Evolutionary conservation across 2,797 vertebrate genomes (phyloP).

Genomic region (Apodemus agrarius): DNA sequence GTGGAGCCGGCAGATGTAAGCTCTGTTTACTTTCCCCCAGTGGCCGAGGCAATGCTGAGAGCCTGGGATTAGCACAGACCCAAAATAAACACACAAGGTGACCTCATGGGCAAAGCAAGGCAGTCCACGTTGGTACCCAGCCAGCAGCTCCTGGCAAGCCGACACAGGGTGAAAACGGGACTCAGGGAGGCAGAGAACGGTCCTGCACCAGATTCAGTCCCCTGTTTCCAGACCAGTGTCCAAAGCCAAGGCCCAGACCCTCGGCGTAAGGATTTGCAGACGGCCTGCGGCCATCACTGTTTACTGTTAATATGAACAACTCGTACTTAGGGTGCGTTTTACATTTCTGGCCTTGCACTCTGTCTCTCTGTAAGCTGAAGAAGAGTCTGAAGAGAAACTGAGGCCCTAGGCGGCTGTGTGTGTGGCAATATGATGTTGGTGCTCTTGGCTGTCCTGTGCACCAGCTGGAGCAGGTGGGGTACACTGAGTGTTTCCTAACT

Average conservation of each 20-base stretch:
- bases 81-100: not conserved
- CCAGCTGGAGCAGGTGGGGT: fast-evolving
- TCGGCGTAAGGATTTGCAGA: fast-evolving
- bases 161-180: not conserved
- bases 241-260: not conserved
- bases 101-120: fast-evolving
- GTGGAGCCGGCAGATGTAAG: not conserved
- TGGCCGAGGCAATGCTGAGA: not conserved
- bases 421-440: fast-evolving
- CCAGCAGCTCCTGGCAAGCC: not conserved
- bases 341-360: not conserved
- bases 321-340: not conserved
- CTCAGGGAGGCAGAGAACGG: not conserved
- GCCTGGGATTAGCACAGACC: not conserved
- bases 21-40: not conserved
- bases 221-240: not conserved
- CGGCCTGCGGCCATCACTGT: no score
- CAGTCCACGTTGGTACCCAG: not conserved
- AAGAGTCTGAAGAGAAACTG: not conserved
- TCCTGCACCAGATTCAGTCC: not conserved
- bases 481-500: fast-evolving
- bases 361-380: no score
- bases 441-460: not conserved
- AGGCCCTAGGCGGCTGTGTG: fast-evolving
- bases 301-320: not conserved